phyloP scores from a whole-genome alignment of 2,113 vertebrate genomes.

The Macroglossus sobrinus region DNA sequence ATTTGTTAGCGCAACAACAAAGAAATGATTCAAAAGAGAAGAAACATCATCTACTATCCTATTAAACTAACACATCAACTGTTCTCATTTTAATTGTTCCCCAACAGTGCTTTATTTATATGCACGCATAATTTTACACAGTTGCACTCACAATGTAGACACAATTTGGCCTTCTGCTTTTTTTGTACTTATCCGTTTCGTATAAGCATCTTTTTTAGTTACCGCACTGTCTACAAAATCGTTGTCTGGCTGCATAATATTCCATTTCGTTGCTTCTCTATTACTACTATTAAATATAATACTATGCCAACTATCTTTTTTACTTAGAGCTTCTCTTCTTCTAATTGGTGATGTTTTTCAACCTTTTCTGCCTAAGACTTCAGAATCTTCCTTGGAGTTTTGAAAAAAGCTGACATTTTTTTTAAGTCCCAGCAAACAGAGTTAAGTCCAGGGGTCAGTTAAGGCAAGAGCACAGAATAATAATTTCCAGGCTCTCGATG shows the following conservation, averaged over 20 bases:
- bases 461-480: background rate
- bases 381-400: background rate
- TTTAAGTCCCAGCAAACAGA: background rate
- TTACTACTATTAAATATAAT: background rate
- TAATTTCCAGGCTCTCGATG: background rate
- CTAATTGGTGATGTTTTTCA: background rate
- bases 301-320: background rate
- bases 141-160: background rate
- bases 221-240: background rate
- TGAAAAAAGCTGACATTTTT: background rate
- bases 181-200: background rate
- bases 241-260: slow-evolving; percentile 8
- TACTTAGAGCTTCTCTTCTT: background rate
- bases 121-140: background rate
- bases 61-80: background rate
- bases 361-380: background rate
- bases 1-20: background rate
- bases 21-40: slow-evolving; percentile 19
- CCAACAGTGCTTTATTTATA: background rate
- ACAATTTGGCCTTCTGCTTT: background rate
- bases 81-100: slow-evolving; percentile 19
- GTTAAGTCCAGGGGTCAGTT: background rate
- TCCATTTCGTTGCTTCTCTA: slow-evolving; percentile 14
- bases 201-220: background rate
- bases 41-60: background rate